These are phyloP conservation scores for Eolophus roseicapilla DNA, from an alignment of 2,113 vertebrate species.

Conservation along the genomic window DNA sequence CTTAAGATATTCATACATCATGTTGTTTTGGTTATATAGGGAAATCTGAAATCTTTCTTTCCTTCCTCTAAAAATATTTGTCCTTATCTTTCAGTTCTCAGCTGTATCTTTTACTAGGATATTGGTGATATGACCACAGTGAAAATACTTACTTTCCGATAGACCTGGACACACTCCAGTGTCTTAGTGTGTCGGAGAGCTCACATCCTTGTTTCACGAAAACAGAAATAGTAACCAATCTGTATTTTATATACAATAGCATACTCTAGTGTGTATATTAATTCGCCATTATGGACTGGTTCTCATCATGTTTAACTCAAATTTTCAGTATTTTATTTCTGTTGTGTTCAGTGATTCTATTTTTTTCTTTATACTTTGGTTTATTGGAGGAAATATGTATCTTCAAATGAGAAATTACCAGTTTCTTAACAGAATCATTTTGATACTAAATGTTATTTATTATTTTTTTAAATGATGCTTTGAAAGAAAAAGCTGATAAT, in stretches of 20 bases:
- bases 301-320: neutral
- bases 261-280: conserved; percentile 44
- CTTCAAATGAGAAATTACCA: neutral
- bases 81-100: neutral
- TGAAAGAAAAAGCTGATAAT: neutral
- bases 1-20: neutral
- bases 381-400: neutral
- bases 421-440: neutral
- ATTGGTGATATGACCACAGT: neutral
- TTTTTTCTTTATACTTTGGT: neutral
- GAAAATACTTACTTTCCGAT: neutral
- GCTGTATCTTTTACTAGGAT: neutral
- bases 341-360: neutral
- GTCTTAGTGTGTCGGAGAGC: neutral
- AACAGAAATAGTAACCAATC: neutral
- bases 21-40: neutral
- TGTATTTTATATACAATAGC: conserved; percentile 45
- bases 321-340: neutral
- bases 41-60: neutral
- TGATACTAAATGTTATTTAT: neutral
- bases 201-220: neutral
- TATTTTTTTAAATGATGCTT: neutral
- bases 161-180: neutral
- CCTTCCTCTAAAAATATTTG: neutral
- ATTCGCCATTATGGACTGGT: neutral